These are phyloP conservation scores for Epinephelus lanceolatus DNA, from an alignment of 2,113 vertebrate species.

Conservation along the genomic window DNA sequence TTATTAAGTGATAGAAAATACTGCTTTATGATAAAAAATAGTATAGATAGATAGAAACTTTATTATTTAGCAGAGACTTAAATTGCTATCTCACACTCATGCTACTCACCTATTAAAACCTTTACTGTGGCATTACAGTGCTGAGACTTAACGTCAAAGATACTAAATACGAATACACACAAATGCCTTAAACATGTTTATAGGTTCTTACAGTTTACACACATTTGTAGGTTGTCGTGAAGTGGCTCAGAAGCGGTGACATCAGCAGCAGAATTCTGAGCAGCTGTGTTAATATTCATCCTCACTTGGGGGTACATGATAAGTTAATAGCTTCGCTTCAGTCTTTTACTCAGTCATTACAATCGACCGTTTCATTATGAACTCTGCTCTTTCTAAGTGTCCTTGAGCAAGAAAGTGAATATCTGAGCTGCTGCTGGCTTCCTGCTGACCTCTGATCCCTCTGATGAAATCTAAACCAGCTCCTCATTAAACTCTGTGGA, in stretches of 20 bases:
- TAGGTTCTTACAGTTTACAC: too few species aligned
- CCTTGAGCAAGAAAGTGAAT: conserved; percentile 20
- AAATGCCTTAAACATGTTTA: too few species aligned
- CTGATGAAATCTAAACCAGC: background rate
- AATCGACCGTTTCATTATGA: conserved; percentile 19
- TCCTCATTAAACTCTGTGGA: conserved; percentile 3
- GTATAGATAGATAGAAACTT: too few species aligned
- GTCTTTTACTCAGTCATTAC: conserved; percentile 35
- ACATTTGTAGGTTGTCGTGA: background rate
- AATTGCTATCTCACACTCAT: too few species aligned
- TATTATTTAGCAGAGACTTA: too few species aligned
- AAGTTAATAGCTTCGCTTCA: conserved; percentile 20
- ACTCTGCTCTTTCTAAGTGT: conserved; percentile 21
- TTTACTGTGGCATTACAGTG: too few species aligned
- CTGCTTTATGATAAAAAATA: too few species aligned
- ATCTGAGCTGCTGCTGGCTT: conserved; percentile 8
- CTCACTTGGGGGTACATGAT: background rate
- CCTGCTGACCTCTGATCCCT: conserved; percentile 29
- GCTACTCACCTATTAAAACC: too few species aligned
- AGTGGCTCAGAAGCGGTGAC: background rate
- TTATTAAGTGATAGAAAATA: too few species aligned
- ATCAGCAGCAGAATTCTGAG: conserved; percentile 13
- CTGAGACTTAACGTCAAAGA: too few species aligned
- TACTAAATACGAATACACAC: too few species aligned
- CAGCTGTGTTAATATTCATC: conserved; percentile 30